Evolutionary conservation across 1,140 invertebrate species (phyloP), one percentile per base, ranked within the genome.

Genomic region (Meteorus sp.): DNA sequence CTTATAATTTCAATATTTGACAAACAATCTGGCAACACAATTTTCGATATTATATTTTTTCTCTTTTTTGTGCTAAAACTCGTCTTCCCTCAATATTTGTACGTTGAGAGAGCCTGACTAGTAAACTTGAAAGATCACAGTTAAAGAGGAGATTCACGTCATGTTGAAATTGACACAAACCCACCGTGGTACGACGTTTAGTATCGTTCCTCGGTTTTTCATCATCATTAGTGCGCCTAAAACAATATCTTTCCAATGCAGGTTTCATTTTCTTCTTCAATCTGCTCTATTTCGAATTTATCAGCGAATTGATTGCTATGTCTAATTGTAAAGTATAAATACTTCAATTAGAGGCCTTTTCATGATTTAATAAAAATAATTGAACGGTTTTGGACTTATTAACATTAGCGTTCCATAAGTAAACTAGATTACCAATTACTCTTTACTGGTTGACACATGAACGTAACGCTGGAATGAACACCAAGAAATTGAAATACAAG

Each of bases 121-220:
- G 47, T 9, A 50, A 50, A 19, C 47, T 39, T 39, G 47, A 17
- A 11, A 31, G 15, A 33, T 50, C 27, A 50, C 47, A 50, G 13
- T n/a, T 35, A 31, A 31, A 50, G 25, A 31, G 27, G 27, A 50
- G 27, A 33, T 33, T 3, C 11, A 6, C n/a, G 9, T 47, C 22
- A 8, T 25, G 23, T 25, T 25, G 3, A 27, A 2, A 47, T 47
- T 2, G 27, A 5, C 44, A 6, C 20, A 33, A 50, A 17, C 6
- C 29, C 5, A 31, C 23, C 13, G 19, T 22, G 9, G 20, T 25
- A 25, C 17, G 2, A 25, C 8, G 11, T 11, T n/a, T 23, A 48
- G 11, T 27, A 11, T 48, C 17, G 5, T 13, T 15, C 17, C 17
- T 25, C 0, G 3, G 7, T 2, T 11, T 27, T 5, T 48, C 0